Percentiles rank a stretch among this genome's conserved stretches.
phyloP scores from a whole-genome alignment of 2,797 vertebrate species.

The Ciconia nigra region DNA sequence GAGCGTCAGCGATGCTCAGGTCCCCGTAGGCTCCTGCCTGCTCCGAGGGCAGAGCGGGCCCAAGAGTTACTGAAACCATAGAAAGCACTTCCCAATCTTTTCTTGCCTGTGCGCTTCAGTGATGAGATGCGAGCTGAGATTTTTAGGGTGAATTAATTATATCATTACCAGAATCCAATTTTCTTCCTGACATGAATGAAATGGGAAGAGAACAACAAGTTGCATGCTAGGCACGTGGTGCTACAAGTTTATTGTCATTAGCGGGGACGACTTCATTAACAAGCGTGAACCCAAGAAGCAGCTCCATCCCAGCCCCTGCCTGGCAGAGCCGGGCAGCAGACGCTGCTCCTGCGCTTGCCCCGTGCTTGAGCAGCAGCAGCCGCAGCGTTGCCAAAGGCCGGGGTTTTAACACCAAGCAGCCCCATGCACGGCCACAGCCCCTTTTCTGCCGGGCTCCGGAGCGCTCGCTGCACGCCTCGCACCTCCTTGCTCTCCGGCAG shows the following conservation, averaged over 20 bases:
- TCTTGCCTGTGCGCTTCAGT: background rate
- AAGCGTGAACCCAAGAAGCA: background rate
- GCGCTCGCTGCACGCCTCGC: background rate
- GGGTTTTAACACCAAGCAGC: background rate
- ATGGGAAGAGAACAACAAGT: constrained; percentile 31
- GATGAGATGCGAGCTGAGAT: background rate
- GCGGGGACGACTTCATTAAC: constrained; percentile 54
- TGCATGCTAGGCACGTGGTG: background rate
- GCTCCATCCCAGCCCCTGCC: background rate
- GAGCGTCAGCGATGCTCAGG: background rate
- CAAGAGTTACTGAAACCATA: background rate
- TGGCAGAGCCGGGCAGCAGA: background rate
- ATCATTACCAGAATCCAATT: constrained; percentile 53
- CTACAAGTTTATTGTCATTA: background rate
- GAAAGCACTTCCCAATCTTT: background rate
- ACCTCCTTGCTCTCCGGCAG: background rate
- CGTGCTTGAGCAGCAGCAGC: background rate
- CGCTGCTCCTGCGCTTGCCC: background rate
- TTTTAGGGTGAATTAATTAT: constrained; percentile 35
- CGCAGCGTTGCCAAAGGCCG: background rate
- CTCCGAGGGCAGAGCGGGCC: background rate
- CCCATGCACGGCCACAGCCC: fast-evolving
- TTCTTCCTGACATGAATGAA: constrained; percentile 54
- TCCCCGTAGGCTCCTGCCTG: background rate
- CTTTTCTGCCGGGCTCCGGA: background rate